These are phyloP conservation scores for Ascaphus truei DNA, from an alignment of 2,113 vertebrate genomes.

Conservation along the genomic window DNA sequence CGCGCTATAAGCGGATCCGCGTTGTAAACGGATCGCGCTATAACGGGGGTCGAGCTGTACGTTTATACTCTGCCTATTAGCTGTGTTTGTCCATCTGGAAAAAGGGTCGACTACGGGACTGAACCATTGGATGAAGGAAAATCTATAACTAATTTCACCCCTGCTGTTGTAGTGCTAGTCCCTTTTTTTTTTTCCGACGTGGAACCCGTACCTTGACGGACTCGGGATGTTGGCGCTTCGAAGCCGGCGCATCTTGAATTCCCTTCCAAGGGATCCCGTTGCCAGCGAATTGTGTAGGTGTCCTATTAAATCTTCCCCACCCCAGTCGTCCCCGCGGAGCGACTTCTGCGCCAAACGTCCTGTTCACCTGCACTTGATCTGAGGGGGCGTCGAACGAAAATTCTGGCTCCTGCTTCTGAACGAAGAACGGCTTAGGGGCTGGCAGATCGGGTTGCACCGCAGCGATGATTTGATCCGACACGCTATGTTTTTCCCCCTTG, in stretches of 20 bases:
- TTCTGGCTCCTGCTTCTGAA: constrained; percentile 21
- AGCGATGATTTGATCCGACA: neutral
- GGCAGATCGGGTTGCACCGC: constrained; percentile 5
- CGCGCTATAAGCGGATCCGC: no score
- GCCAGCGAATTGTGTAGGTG: constrained; percentile 13
- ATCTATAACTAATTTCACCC: constrained; percentile 2
- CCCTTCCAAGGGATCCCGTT: neutral
- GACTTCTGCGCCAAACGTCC: neutral
- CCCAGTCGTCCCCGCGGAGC: neutral
- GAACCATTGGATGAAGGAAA: neutral
- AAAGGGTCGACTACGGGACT: neutral
- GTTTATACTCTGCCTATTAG: no score
- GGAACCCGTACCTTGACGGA: neutral
- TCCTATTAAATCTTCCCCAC: constrained; percentile 7
- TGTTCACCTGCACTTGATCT: constrained; percentile 21
- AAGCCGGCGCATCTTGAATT: constrained; percentile 13
- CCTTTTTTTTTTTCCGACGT: neutral
- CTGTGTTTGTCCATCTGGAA: neutral
- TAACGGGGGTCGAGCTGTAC: no score
- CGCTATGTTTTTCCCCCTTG: neutral
- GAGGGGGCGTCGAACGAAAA: constrained; percentile 14
- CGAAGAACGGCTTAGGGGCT: neutral
- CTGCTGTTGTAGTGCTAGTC: constrained; percentile 5
- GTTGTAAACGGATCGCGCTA: no score
- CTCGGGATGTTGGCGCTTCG: constrained; percentile 6